phyloP scores from a whole-genome alignment of 2,888 invertebrate species.

The Lycocerus yunnanus region DNA sequence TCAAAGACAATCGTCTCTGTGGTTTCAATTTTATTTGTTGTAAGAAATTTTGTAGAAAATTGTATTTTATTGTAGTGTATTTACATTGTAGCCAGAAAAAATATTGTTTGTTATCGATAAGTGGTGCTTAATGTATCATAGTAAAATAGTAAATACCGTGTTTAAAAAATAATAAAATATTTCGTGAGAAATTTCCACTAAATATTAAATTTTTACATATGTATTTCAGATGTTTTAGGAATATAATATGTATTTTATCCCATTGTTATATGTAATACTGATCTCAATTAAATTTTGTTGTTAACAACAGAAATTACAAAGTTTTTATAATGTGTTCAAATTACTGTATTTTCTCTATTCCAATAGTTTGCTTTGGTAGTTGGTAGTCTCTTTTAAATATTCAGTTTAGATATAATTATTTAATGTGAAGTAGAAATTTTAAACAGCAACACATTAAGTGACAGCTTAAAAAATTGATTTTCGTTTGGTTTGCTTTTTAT shows the following conservation, averaged over 20 bases:
- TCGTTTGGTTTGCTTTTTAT: too few species aligned
- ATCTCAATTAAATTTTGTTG: too few species aligned
- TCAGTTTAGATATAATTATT: neutral
- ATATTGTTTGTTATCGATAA: neutral
- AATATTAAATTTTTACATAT: neutral
- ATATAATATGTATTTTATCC: too few species aligned
- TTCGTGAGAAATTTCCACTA: neutral
- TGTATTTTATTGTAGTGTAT: constrained; percentile 4
- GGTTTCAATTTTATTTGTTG: constrained; percentile 6
- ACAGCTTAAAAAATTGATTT: too few species aligned
- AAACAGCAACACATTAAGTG: neutral
- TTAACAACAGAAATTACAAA: neutral
- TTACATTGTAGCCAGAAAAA: neutral
- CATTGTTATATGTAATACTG: too few species aligned
- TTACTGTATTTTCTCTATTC: too few species aligned
- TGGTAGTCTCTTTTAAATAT: too few species aligned
- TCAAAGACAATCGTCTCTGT: constrained; percentile 20
- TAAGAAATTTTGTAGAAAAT: neutral
- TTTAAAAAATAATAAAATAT: neutral
- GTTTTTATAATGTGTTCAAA: too few species aligned
- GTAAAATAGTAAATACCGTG: neutral
- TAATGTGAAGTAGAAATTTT: neutral
- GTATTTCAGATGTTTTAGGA: too few species aligned
- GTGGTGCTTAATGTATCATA: neutral
- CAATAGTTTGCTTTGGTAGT: too few species aligned